Evolutionary conservation across 92 coral and sea anemone species (phyloP), one percentile per base, ranked within the genome.

Genomic region (Palythoa heliodiscus): DNA sequence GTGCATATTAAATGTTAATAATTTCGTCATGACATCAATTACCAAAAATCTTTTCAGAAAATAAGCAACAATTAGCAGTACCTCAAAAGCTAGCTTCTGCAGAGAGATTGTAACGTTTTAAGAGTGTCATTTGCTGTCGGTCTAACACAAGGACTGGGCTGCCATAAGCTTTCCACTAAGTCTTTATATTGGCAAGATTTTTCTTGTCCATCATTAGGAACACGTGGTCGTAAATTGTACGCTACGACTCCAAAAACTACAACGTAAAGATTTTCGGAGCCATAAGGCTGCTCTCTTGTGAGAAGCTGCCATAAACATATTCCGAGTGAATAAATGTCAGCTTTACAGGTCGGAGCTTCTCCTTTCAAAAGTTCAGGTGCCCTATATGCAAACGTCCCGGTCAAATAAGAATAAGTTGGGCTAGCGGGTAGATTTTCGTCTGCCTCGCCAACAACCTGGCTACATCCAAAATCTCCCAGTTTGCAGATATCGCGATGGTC

Each of bases 281-380:
- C 99, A 66, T 94, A 96, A 0, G 99, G 99, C 68, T 91, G 98
- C 58, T 96, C 94, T 82, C 99, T 78, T 9, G 98, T 93, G 11
- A 93, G 76, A 24, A 96, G 81, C 77, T 96, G 99, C 99, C 99
- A 96, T 1, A 96, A 78, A 52, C 99, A 96, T 39, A 96, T 92
- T 24, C 99, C 99, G 74, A 96, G 91, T 2, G 99, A 96, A 73
- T 94, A 96, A 73, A 96, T 93, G 80, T 96, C 99, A 16, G 99
- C 99, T 87, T 96, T 92, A 1, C 98, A 90, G 35, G 98, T 92
- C 4, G 99, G 99, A 1, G 92, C 79, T 37, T 94, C 99, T 48
- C 99, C 99, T 70, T 94, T 96, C 20, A 96, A 93, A 9, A 96
- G 93, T 78, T 96, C 99, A 50, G 99, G 99, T 82, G 99, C 99